phyloP scores from a whole-genome alignment of 2,888 invertebrate species.

The Serrognathus titanus region DNA sequence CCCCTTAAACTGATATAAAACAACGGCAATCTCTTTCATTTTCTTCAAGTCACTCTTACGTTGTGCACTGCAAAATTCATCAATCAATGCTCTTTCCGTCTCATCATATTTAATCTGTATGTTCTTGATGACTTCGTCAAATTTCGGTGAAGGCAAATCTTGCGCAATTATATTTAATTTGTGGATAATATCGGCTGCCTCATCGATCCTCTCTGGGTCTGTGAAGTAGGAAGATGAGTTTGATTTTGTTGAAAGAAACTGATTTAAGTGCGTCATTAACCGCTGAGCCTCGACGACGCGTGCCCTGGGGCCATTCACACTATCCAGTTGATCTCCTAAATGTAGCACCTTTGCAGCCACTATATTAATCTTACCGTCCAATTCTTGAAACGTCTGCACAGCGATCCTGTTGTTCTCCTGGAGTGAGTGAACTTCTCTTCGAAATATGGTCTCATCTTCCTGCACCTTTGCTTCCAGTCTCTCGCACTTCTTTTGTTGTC shows the following conservation, averaged over 20 bases:
- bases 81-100: constrained; percentile 84
- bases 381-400: constrained; percentile 82
- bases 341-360: constrained; percentile 97
- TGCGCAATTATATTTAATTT: constrained; percentile 94
- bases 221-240: constrained; percentile 82
- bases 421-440: constrained; percentile 74
- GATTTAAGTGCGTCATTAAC: constrained; percentile 86
- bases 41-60: constrained; percentile 76
- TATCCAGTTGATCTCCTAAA: constrained; percentile 97
- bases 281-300: constrained; percentile 93
- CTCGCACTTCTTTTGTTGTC: constrained; percentile 82
- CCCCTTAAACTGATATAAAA: constrained; percentile 93
- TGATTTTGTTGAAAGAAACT: constrained; percentile 84
- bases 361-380: constrained; percentile 93
- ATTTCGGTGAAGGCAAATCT: constrained; percentile 79
- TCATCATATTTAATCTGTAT: constrained; percentile 88
- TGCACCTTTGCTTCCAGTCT: constrained; percentile 75
- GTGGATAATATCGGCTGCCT: constrained; percentile 96
- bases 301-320: constrained; percentile 90
- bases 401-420: constrained; percentile 85
- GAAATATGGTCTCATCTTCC: constrained; percentile 83
- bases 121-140: constrained; percentile 48
- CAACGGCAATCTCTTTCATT: constrained; percentile 91
- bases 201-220: constrained; percentile 80
- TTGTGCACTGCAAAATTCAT: constrained; percentile 91